Base-by-base conservation (phyloP, 2,113 vertebrate species). In the Zosterops japonicus region DNA sequence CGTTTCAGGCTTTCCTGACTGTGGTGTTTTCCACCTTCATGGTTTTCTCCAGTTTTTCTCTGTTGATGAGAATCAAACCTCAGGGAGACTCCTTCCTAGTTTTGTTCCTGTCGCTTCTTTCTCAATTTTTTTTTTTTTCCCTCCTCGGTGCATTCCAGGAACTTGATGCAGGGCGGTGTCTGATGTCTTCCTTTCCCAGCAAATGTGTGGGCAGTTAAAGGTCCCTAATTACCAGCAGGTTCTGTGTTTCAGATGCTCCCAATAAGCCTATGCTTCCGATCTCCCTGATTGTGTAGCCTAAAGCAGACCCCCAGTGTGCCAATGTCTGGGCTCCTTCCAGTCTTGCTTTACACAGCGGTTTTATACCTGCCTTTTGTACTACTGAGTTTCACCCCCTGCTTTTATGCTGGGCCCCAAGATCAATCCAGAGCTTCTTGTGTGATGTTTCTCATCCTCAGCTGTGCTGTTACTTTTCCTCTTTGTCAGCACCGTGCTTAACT, bases 201-300 rank as follows among this genome's bases (percentile, higher is more conserved):
- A 92, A 91, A 92, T 92, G 68, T 97, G 89, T 84, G 83, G 86
- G 86, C 89, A 94, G 91, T 94, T 97, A 95, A 93, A 83, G 56
- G 64, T 87, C 60, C 80, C 65, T 96, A 94, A 97, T 96, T 96
- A 95, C 80, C 83, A 87, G 64, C 1, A 36, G 53, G 47, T 94
- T 93, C 86, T 95, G 90, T 87, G 68, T 83, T 95, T 96, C 95
- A 96, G 90, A 94, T 95, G 94, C 94, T 96, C 79, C 79, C 78
- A 96, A 90, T 96, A 95, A 94, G 90, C 75, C 85, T 14, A 11
- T 90, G 74, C 90, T 91, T 96, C 92, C 76, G 72, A 94, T 94
- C 91, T 89, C 77, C 60, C 64, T 81, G 60, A 41, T 75, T 93
- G 61, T 71, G 80, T 93, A 93, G 94, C 95, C 93, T 92, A 46